Percentiles rank a stretch among this genome's conserved stretches.
These are phyloP conservation scores for Lytechinus pictus DNA, from an alignment of 35 echinoderm and acorn worm genomes.

Conservation along the genomic window DNA sequence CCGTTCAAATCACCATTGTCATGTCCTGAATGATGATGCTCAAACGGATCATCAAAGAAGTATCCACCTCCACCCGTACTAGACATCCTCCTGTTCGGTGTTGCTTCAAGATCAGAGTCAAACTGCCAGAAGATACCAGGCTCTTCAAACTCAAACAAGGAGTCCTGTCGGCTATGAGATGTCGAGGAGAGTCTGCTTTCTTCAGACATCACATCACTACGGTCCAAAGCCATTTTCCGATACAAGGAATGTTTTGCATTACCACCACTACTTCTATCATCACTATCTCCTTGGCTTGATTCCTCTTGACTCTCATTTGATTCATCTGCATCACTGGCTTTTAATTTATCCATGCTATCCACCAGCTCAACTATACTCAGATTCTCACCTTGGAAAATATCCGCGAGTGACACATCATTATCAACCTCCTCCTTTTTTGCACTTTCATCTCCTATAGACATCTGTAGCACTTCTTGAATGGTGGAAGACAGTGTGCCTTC, in stretches of 20 bases:
- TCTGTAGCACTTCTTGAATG: conserved; percentile 63
- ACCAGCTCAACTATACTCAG: conserved; percentile 54
- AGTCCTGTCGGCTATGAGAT: conserved; percentile 36
- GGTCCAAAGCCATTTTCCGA: background rate
- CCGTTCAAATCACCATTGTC: background rate
- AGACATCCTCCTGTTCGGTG: conserved; percentile 27
- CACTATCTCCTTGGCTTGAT: conserved; percentile 29
- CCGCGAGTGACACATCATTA: conserved; percentile 49
- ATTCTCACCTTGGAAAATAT: conserved; percentile 73
- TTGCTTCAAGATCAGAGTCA: conserved; percentile 84
- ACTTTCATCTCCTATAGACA: conserved; percentile 57
- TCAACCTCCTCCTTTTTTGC: background rate
- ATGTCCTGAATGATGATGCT: background rate
- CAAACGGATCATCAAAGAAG: conserved; percentile 21
- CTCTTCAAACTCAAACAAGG: conserved; percentile 63
- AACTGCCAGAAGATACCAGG: conserved; percentile 87
- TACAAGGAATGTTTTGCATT: conserved; percentile 24
- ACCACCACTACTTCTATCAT: background rate
- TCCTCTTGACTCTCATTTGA: conserved; percentile 60
- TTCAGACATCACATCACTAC: conserved; percentile 19
- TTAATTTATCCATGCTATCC: conserved; percentile 8
- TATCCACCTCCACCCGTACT: conserved; percentile 7
- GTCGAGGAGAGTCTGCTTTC: conserved; percentile 22
- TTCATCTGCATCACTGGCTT: background rate
- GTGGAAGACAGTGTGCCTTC: conserved; percentile 50